Evolutionary conservation across 2,888 invertebrate species (phyloP).

Genomic region (Ennomos quercinarius): DNA sequence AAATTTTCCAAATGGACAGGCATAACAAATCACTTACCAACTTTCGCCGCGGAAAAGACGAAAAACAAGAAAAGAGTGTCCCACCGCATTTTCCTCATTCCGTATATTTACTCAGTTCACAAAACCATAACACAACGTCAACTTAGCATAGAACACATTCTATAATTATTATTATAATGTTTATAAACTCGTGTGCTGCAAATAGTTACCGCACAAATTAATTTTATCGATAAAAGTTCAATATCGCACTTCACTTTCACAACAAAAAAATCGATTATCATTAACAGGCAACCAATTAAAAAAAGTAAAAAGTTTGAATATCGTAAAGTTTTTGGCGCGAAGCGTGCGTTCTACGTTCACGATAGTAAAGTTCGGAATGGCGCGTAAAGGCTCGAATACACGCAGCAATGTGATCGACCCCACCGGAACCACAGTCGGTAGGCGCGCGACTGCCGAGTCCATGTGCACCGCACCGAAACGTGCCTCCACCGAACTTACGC

Average conservation of each 20-base stretch:
- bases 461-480: conserved; percentile 83
- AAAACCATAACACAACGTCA: conserved; percentile 48
- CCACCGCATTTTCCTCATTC: conserved; percentile 66
- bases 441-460: conserved; percentile 78
- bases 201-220: conserved; percentile 29
- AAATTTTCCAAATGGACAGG: conserved; percentile 28
- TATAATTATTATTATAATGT: conserved; percentile 32
- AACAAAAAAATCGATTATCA: conserved; percentile 16
- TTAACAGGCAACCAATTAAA: conserved; percentile 16
- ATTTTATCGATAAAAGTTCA: conserved; percentile 8
- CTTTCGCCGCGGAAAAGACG: conserved; percentile 53
- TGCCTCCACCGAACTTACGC: conserved; percentile 47
- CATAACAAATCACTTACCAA: conserved; percentile 63
- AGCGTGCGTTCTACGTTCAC: conserved; percentile 57
- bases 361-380: conserved; percentile 63
- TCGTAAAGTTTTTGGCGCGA: conserved; percentile 62
- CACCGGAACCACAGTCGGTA: conserved; percentile 85
- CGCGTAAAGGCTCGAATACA: conserved; percentile 68
- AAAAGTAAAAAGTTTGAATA: conserved; percentile 38
- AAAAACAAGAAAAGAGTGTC: conserved; percentile 63
- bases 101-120: conserved; percentile 49
- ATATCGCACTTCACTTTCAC: conserved; percentile 34
- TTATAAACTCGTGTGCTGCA: conserved; percentile 26
- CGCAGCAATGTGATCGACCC: conserved; percentile 78
- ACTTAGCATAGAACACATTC: conserved; percentile 35